Conservation (phyloP, 2,888 invertebrate genomes). For the Rugalucina vietnamica region DNA sequence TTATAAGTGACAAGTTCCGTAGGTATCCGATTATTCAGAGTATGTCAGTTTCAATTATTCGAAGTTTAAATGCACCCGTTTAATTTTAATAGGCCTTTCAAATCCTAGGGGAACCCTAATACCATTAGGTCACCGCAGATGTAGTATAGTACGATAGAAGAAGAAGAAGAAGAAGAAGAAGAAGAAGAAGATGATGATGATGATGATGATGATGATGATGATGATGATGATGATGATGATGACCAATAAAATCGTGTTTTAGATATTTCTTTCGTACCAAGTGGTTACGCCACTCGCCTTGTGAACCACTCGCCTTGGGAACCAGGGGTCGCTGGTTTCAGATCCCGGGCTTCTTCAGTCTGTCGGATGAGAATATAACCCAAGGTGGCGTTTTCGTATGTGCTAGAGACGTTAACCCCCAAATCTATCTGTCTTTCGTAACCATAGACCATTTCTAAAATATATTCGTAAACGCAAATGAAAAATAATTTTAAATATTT, state of each 20-base stretch:
- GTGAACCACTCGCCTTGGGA: too few species aligned
- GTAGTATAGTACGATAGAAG: neutral
- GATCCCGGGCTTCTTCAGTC: too few species aligned
- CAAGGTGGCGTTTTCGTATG: too few species aligned
- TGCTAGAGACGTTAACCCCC: too few species aligned
- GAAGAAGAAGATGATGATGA: neutral
- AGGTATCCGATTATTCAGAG: neutral
- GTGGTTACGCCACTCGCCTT: too few species aligned
- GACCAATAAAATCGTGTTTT: neutral
- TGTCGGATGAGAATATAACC: too few species aligned
- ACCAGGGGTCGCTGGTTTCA: too few species aligned
- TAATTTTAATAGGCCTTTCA: neutral
- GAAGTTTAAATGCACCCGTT: neutral
- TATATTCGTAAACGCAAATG: too few species aligned
- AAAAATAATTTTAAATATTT: too few species aligned
- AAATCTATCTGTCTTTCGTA: too few species aligned
- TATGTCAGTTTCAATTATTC: neutral
- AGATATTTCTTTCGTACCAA: too few species aligned
- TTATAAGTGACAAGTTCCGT: neutral
- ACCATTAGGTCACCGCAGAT: slow-evolving; percentile 1
- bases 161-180: slow-evolving; percentile 10
- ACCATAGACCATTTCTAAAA: too few species aligned
- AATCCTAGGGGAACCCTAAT: neutral
- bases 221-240: slow-evolving; percentile 1
- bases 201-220: neutral